Conservation (phyloP, 2,797 vertebrate species). For the Pipistrellus kuhlii region DNA sequence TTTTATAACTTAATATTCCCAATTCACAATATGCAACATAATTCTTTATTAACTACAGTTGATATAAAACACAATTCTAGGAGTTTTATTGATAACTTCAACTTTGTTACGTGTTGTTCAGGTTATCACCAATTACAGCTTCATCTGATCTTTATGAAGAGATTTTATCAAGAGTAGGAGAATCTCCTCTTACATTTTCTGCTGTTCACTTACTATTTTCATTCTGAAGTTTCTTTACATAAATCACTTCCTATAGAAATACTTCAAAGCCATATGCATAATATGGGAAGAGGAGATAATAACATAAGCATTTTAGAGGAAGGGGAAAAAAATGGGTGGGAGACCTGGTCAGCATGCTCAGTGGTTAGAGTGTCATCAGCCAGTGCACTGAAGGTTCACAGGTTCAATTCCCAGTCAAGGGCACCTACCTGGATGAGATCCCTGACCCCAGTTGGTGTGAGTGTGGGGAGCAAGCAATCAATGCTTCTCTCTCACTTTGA, state of each 20-base stretch:
- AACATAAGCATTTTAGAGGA: constrained; percentile 32
- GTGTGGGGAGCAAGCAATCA: too few species aligned
- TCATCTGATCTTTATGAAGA: neutral
- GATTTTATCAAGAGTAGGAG: neutral
- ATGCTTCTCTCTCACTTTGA: too few species aligned
- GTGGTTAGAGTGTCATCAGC: too few species aligned
- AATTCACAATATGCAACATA: neutral
- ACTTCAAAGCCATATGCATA: neutral
- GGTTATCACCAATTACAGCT: neutral
- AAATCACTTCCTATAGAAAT: constrained; percentile 18
- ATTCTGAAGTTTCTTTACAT: neutral
- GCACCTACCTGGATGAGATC: too few species aligned
- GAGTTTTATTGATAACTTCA: neutral
- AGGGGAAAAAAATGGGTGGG: neutral
- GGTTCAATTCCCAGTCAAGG: too few species aligned
- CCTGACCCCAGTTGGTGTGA: too few species aligned
- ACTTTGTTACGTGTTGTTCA: neutral
- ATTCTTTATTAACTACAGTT: neutral
- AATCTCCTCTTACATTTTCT: neutral
- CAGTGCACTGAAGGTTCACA: too few species aligned
- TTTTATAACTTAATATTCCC: neutral
- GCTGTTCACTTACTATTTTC: neutral
- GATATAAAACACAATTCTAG: constrained; percentile 8
- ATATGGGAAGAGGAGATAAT: neutral
- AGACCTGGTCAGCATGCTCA: too few species aligned